phyloP scores from a whole-genome alignment of 1,140 invertebrate genomes.

The Piezodorus guildinii region DNA sequence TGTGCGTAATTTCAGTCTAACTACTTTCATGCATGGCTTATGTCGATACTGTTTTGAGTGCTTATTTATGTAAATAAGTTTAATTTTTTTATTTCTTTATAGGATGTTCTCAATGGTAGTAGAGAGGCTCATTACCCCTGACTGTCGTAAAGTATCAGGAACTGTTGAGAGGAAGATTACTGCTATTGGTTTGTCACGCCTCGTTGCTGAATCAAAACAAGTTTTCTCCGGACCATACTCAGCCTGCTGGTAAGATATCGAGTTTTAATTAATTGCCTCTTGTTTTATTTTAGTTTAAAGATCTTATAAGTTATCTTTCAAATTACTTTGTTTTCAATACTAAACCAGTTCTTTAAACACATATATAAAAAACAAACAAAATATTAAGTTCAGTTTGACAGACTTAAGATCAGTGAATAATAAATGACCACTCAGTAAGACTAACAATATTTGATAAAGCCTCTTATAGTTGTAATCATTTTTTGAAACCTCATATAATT shows the following conservation, averaged over 20 bases:
- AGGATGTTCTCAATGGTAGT: slow-evolving; percentile 92
- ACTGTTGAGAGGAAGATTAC: slow-evolving; percentile 75
- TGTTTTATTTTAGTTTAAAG: background rate
- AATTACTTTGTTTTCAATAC: background rate
- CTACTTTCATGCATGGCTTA: too few species aligned
- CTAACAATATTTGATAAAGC: too few species aligned
- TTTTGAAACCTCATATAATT: too few species aligned
- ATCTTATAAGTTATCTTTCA: background rate
- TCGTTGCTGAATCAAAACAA: slow-evolving; percentile 63
- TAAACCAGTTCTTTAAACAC: too few species aligned
- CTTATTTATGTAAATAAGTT: too few species aligned
- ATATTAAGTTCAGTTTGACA: too few species aligned
- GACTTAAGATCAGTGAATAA: too few species aligned
- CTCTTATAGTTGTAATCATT: too few species aligned
- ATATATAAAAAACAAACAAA: too few species aligned
- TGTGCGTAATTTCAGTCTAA: too few species aligned
- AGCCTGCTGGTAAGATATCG: slow-evolving; percentile 44
- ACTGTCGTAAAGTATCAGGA: slow-evolving; percentile 76
- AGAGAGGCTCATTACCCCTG: slow-evolving; percentile 72
- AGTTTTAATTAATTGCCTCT: background rate
- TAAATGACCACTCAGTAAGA: too few species aligned
- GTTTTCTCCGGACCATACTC: slow-evolving; percentile 54
- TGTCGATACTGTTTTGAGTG: too few species aligned
- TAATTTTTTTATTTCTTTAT: slow-evolving; percentile 33
- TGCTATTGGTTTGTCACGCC: slow-evolving; percentile 73